A percentile compares a stretch with the other conserved stretches of the same genome.
Conservation (phyloP, 2,888 invertebrate genomes). For the Tipula vernalis region DNA sequence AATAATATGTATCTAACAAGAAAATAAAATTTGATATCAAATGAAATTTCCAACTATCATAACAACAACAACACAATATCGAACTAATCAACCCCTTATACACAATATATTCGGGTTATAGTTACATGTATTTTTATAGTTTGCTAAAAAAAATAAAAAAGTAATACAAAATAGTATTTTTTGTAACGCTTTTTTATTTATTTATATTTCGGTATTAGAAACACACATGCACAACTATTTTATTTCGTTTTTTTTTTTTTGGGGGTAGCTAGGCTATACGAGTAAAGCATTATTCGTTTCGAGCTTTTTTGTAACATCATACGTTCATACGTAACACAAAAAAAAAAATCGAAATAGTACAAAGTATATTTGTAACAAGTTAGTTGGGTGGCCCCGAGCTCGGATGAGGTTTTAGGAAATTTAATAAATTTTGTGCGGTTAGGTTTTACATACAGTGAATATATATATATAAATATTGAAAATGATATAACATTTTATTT, state of each 20-base stretch:
- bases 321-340: background rate
- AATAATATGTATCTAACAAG: background rate
- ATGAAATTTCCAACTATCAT: background rate
- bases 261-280: background rate
- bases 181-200: background rate
- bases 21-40: background rate
- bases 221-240: background rate
- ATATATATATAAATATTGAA: background rate
- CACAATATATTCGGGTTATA: background rate
- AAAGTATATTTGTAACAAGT: background rate
- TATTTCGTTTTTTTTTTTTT: background rate
- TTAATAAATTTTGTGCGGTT: background rate
- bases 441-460: background rate
- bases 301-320: background rate
- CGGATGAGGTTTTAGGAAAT: background rate
- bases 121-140: background rate
- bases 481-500: background rate
- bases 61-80: background rate
- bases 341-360: background rate
- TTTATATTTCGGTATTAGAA: background rate
- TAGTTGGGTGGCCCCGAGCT: background rate
- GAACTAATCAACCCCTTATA: conserved; percentile 4
- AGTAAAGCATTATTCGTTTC: background rate
- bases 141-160: background rate
- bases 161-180: background rate